phyloP scores from a whole-genome alignment of 1,140 invertebrate species.

The Ruditapes philippinarum region DNA sequence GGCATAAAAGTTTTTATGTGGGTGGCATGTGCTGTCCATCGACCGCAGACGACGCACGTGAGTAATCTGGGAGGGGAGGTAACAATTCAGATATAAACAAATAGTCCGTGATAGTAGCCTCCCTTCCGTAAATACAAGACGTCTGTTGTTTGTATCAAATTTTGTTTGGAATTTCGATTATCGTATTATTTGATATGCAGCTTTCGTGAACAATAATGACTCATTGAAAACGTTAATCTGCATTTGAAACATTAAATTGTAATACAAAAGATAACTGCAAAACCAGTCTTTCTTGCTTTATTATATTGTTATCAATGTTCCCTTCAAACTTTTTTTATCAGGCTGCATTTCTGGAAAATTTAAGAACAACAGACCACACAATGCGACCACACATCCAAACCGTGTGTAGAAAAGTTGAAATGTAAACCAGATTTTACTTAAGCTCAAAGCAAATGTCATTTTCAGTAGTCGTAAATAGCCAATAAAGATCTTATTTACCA shows the following conservation, averaged over 20 bases:
- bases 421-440: slow-evolving; percentile 43
- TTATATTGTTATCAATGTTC: neutral
- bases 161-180: no score
- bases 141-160: no score
- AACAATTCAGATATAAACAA: neutral
- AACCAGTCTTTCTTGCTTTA: neutral
- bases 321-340: neutral
- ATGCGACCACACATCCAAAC: slow-evolving; percentile 2
- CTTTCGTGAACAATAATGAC: neutral
- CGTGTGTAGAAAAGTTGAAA: slow-evolving; percentile 38
- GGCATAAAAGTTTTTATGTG: slow-evolving; percentile 50
- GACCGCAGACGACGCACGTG: neutral
- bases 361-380: slow-evolving; percentile 41
- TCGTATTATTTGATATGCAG: neutral
- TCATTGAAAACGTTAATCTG: neutral
- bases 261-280: neutral
- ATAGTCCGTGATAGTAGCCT: neutral
- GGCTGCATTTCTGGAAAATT: slow-evolving; percentile 37
- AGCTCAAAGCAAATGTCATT: slow-evolving; percentile 54
- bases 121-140: neutral
- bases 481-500: slow-evolving; percentile 56
- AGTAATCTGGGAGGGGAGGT: slow-evolving; percentile 2
- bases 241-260: neutral
- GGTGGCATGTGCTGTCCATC: slow-evolving; percentile 22
- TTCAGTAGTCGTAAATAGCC: slow-evolving; percentile 43